Conservation (phyloP, 2,113 vertebrate species). For the Hippocampus guttulatus region DNA sequence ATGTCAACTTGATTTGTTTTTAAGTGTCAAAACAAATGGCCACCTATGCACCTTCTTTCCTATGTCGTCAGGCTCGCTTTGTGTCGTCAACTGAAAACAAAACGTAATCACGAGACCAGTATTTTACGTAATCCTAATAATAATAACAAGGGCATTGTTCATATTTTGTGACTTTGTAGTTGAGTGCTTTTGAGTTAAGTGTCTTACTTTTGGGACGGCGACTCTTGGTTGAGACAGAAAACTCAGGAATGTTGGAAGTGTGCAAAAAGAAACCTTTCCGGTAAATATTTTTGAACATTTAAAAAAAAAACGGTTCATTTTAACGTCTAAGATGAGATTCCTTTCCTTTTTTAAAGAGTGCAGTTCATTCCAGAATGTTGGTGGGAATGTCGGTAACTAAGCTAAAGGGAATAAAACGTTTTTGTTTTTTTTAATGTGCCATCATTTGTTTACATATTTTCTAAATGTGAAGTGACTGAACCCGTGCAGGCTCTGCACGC, state of each 20-base stretch:
- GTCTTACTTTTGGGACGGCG: conserved; percentile 43
- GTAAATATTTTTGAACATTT: background rate
- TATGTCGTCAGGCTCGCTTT: conserved; percentile 14
- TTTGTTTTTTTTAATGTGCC: conserved; percentile 39
- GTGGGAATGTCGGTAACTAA: conserved; percentile 42
- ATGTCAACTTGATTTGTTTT: conserved; percentile 57
- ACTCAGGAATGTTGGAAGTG: conserved; percentile 45
- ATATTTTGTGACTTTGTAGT: conserved; percentile 21
- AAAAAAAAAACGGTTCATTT: background rate
- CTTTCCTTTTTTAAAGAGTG: background rate
- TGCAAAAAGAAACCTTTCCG: background rate
- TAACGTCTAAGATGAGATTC: background rate
- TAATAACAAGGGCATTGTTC: conserved; percentile 47
- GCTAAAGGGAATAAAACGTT: conserved; percentile 35
- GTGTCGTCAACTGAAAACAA: background rate
- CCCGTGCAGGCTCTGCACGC: too few relatives aligned
- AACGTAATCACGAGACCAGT: background rate
- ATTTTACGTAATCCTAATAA: background rate
- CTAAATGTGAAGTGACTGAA: background rate
- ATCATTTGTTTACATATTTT: conserved; percentile 26
- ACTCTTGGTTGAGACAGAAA: conserved; percentile 30
- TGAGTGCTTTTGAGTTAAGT: conserved; percentile 24
- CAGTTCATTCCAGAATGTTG: conserved; percentile 41
- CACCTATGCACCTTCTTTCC: conserved; percentile 60
- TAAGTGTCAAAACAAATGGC: conserved; percentile 49